Evolutionary conservation across 2,888 invertebrate species (phyloP), one percentile per base, ranked within the genome.

Genomic region (Tetanocera ferruginea): DNA sequence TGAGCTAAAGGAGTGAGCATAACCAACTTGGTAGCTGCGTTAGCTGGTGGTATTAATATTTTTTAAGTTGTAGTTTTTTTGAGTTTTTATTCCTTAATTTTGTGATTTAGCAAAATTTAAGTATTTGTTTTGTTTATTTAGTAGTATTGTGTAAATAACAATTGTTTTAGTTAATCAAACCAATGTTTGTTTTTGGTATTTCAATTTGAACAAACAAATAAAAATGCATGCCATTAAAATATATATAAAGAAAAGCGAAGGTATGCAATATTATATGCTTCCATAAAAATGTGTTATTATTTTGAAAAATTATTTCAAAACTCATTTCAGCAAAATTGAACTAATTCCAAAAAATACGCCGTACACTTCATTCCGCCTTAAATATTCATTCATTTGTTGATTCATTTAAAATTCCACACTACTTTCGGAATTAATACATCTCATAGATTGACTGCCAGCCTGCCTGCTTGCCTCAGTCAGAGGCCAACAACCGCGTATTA

Each of bases 1-100:
- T 70, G 90, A 90, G 79, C 79, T 89, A 72, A 89, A 87, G 80
- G 90, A 90, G 75, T 88, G 86, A 78, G 77, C 77, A 43, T 34
- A 25, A 23, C 37, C 11, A 34, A 23, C 25, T n/a, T 37, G 19
- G 19, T 25, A 37, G 2, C 8, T 23, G 8, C 17, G 49, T 17
- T 14, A 17, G 49, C 57, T 23, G 23, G 14, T n/a, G 49, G 51
- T 34, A 73, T 49, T 62, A 11, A 60, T 67, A 62, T 19, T 43
- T 60, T 52, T 57, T 43, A 67, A 43, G 43, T 43, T 43, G 52
- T 25, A 37, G 9, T 25, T 62, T 14, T 31, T 37, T 0, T 51
- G n/a, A 70, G 43, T 19, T 34, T 55, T 64, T 66, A 37, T 69
- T 64, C 37, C 23, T 62, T 31, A 51, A 43, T 31, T 76, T 77